Percentiles rank a stretch among this genome's conserved stretches.
Evolutionary conservation across 2,113 vertebrate species (phyloP).

Genomic region (Burhinus oedicnemus): DNA sequence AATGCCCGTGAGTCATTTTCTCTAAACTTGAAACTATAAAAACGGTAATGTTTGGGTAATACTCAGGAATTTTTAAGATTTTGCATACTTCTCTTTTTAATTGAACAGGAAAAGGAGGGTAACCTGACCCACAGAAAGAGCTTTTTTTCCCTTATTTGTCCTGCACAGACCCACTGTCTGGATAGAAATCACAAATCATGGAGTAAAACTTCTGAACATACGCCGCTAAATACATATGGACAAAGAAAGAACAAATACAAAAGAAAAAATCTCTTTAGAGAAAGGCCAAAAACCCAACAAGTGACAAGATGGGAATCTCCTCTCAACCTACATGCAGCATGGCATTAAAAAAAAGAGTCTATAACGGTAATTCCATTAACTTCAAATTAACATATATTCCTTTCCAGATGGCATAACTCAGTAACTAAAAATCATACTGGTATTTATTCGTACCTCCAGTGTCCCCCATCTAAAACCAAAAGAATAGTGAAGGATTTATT

Average conservation of each 20-base stretch:
- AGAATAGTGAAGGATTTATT: not conserved
- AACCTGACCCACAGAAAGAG: not conserved
- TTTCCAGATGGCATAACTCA: not conserved
- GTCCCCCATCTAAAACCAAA: not conserved
- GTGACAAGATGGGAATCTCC: not conserved
- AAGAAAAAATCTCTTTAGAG: not conserved
- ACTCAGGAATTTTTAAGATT: constrained; percentile 11
- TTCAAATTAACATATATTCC: not conserved
- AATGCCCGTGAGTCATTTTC: constrained; percentile 42
- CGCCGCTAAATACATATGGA: not conserved
- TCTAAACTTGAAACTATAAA: constrained; percentile 39
- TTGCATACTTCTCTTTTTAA: constrained; percentile 14
- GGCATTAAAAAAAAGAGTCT: not conserved
- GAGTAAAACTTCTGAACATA: not conserved
- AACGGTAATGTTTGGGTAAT: constrained; percentile 26
- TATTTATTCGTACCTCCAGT: not conserved
- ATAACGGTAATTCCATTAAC: not conserved
- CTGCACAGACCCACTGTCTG: not conserved
- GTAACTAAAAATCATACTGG: not conserved
- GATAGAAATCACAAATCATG: not conserved
- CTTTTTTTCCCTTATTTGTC: not conserved
- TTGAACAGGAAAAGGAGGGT: constrained; percentile 1
- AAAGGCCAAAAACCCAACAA: not conserved
- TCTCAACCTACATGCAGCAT: not conserved
- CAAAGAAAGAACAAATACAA: not conserved